Evolutionary conservation across 2,888 invertebrate genomes (phyloP), one percentile per base, ranked within the genome.

Genomic region (Pseudeuparius sepicola): DNA sequence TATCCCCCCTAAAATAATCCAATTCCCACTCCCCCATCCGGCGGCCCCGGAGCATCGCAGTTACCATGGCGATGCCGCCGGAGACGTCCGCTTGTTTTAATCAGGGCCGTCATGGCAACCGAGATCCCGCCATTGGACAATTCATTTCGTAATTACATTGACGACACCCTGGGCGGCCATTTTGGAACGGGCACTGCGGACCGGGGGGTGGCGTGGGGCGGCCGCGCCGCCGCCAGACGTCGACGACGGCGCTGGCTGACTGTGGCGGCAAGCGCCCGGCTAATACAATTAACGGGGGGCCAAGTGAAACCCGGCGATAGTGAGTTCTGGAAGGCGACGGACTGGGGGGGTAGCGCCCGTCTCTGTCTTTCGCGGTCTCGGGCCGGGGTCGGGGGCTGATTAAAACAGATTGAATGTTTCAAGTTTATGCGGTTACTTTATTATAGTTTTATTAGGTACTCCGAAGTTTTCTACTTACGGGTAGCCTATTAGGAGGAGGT

Each of bases 141-240:
- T 64, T 52, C 52, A 52, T 63, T 64, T 63, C 57, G 64, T 64
- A 64, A 64, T 64, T 64, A 64, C 64, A 61, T 57, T 62, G 64
- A 64, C 64, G 64, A 64, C 64, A 64, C 64, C 64, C 64, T 50
- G 61, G 64, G 63, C 64, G 62, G 64, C 64, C 64, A 63, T 64
- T 63, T 64, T 64, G 63, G 57, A 61, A 58, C 53, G 59, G 57
- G 56, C 53, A 52, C 59, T 57, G 53, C 48, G 57, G 44, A 58
- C 43, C 43, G 37, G 48, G 40, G 47, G 48, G 50, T 44, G 44
- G 49, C 34, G 43, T 31, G 6, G 20, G 6, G n/a, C 6, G 20
- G 20, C n/a, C n/a, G n/a, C n/a, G n/a, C n/a, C n/a, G n/a, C n/a
- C n/a, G n/a, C n/a, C n/a, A n/a, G n/a, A n/a, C n/a, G n/a, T n/a